These are phyloP conservation scores for Plectropomus leopardus DNA, from an alignment of 2,113 vertebrate species.

Conservation along the genomic window DNA sequence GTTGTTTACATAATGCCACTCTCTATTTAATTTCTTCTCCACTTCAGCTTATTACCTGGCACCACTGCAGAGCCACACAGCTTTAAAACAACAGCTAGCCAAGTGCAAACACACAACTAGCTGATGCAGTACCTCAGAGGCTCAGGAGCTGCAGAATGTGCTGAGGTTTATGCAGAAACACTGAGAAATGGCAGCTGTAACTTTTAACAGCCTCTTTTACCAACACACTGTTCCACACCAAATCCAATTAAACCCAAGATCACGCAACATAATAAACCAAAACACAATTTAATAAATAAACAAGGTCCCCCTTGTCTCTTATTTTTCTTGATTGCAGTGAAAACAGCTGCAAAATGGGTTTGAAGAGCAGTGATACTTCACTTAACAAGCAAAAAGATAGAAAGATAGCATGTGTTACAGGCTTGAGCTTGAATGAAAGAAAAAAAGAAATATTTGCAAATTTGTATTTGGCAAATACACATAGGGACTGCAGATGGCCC, in stretches of 20 bases:
- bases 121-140: slow-evolving; percentile 45
- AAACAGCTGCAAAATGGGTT: neutral
- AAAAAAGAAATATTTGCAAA: slow-evolving; percentile 25
- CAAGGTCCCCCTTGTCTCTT: too few species aligned
- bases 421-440: neutral
- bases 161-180: slow-evolving; percentile 34
- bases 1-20: slow-evolving; percentile 61
- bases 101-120: slow-evolving; percentile 37
- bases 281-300: neutral
- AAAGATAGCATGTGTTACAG: neutral
- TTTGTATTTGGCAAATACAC: slow-evolving; percentile 27
- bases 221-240: neutral
- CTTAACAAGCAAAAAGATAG: neutral
- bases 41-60: slow-evolving; percentile 52
- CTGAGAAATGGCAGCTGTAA: slow-evolving; percentile 14
- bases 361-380: neutral
- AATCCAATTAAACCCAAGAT: slow-evolving; percentile 15
- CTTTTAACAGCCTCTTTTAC: slow-evolving; percentile 14
- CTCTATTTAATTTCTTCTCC: slow-evolving; percentile 44
- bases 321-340: slow-evolving; percentile 10
- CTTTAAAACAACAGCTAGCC: slow-evolving; percentile 39
- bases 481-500: slow-evolving; percentile 12
- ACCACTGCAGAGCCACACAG: slow-evolving; percentile 42
- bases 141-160: slow-evolving; percentile 27
- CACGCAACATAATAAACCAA: neutral